Percentiles rank a stretch among this genome's conserved stretches.
These are phyloP conservation scores for Mus caroli DNA, from an alignment of 2,797 vertebrate genomes.

Conservation along the genomic window DNA sequence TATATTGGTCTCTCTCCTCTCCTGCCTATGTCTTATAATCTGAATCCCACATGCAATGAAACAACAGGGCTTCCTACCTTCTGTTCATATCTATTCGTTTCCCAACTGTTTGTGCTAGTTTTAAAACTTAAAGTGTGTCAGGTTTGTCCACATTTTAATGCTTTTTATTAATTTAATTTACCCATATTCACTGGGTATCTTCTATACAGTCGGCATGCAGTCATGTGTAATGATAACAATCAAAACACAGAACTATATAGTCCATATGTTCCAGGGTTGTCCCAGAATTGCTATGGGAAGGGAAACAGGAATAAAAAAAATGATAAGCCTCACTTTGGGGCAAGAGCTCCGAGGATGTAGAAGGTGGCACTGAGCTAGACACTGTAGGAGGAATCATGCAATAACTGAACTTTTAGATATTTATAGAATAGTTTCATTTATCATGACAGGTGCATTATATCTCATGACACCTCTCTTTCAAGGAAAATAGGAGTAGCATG, in stretches of 20 bases:
- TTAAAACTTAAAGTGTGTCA: neutral
- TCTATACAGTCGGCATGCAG: neutral
- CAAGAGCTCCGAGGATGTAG: neutral
- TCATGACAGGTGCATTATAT: neutral
- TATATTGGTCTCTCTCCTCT: conserved; percentile 47
- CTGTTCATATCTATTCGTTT: conserved; percentile 39
- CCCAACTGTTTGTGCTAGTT: neutral
- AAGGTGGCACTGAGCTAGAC: neutral
- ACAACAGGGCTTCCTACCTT: neutral
- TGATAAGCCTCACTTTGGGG: neutral
- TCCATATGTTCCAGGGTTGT: neutral
- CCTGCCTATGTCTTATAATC: neutral
- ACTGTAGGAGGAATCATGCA: neutral
- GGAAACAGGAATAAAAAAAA: neutral
- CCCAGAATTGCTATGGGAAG: neutral
- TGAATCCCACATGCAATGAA: conserved; percentile 71
- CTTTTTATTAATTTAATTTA: neutral
- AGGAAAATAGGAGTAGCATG: neutral
- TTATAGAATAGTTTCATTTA: neutral
- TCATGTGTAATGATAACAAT: neutral
- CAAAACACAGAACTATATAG: neutral
- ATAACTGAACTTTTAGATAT: neutral
- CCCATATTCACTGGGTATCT: neutral
- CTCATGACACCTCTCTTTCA: neutral
- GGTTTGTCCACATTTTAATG: neutral